Evolutionary conservation across 2,888 invertebrate genomes (phyloP).

Genomic region (Protula sp.): DNA sequence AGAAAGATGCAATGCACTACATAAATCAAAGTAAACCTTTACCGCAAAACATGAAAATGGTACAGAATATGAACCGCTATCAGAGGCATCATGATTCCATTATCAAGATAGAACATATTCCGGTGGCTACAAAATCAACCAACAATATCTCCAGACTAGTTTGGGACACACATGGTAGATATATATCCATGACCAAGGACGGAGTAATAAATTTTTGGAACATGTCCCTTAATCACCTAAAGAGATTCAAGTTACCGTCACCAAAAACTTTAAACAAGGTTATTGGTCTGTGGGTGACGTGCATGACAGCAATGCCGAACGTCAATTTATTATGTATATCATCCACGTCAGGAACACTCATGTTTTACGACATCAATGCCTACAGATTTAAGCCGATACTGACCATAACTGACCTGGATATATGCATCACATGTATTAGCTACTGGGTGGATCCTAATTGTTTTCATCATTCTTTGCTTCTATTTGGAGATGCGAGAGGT

Average conservation of each 20-base stretch:
- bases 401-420: constrained; percentile 62
- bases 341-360: constrained; percentile 71
- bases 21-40: constrained; percentile 4
- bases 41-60: neutral
- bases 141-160: constrained; percentile 27
- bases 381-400: constrained; percentile 4
- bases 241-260: constrained; percentile 15
- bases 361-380: constrained; percentile 61
- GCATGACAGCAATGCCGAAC: constrained; percentile 70
- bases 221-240: constrained; percentile 61
- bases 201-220: constrained; percentile 76
- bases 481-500: constrained; percentile 72
- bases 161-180: constrained; percentile 50
- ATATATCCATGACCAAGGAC: constrained; percentile 71
- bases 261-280: neutral
- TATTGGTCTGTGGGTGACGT: constrained; percentile 62
- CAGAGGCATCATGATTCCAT: constrained; percentile 14
- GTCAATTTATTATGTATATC: constrained; percentile 72
- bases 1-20: constrained; percentile 33
- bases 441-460: constrained; percentile 53
- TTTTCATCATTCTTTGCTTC: constrained; percentile 62
- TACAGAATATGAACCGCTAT: constrained; percentile 4
- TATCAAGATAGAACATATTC: constrained; percentile 5
- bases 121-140: constrained; percentile 2
- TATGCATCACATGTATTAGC: constrained; percentile 59